These are phyloP conservation scores for Schizopygopsis malacanthus DNA, from an alignment of 2,797 vertebrate species.

Conservation along the genomic window DNA sequence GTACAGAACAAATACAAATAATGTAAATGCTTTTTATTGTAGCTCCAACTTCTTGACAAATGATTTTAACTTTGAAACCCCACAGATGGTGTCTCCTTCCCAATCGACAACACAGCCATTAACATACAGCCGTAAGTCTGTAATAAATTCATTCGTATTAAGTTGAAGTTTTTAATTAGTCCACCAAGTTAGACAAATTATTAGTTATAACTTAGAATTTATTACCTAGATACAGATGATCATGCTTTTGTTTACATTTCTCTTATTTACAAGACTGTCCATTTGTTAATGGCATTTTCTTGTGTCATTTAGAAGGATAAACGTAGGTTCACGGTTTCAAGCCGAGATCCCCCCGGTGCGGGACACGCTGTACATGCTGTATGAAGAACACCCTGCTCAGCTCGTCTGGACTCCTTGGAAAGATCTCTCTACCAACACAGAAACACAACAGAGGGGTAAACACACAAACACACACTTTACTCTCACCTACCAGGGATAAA, in stretches of 20 bases:
- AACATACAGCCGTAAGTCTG: constrained; percentile 78
- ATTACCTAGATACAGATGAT: background rate
- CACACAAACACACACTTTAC: constrained; percentile 10
- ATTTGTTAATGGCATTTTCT: background rate
- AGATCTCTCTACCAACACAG: constrained; percentile 68
- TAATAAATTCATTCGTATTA: background rate
- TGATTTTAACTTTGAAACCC: constrained; percentile 44
- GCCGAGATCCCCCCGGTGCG: constrained; percentile 75
- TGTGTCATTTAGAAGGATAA: constrained; percentile 74
- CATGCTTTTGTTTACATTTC: background rate
- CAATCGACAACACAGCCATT: constrained; percentile 72
- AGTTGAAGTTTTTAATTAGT: background rate
- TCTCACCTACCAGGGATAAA: background rate
- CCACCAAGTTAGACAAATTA: background rate
- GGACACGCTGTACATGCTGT: constrained; percentile 53
- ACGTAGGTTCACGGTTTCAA: constrained; percentile 79
- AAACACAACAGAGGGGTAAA: constrained; percentile 76
- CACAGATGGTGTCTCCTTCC: constrained; percentile 64
- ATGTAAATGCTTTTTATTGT: background rate
- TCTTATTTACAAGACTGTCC: background rate
- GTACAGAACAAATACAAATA: background rate
- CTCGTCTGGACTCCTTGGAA: constrained; percentile 80
- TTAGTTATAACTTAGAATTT: background rate
- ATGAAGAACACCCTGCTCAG: constrained; percentile 68
- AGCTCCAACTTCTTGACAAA: background rate